Percentiles rank a stretch among this genome's conserved stretches.
Conservation (phyloP, 2,113 vertebrate genomes). For the Prionailurus viverrinus region DNA sequence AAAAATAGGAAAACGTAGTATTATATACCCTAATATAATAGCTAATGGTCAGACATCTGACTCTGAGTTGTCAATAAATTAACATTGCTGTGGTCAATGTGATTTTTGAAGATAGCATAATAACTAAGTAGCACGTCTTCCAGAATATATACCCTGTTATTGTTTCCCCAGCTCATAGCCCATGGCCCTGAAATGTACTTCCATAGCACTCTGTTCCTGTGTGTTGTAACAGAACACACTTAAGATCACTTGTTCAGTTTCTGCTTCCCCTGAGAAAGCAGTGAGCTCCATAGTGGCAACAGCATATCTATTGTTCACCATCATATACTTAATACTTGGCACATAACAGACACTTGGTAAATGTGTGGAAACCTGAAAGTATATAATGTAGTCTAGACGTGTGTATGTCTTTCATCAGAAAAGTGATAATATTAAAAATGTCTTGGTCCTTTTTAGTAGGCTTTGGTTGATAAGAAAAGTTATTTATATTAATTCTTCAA, state of each 20-base stretch:
- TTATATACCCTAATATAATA: background rate
- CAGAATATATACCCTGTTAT: background rate
- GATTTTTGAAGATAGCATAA: background rate
- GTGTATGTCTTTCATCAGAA: background rate
- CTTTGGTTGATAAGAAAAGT: constrained; percentile 39
- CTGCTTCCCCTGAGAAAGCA: background rate
- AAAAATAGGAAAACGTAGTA: background rate
- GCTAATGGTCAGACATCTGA: background rate
- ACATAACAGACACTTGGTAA: background rate
- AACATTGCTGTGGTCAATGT: background rate
- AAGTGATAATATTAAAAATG: constrained; percentile 51
- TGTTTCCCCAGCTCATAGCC: background rate
- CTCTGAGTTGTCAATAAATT: background rate
- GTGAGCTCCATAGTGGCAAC: background rate
- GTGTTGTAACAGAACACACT: background rate
- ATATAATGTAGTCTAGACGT: background rate
- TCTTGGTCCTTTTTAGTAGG: constrained; percentile 26
- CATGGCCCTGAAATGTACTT: background rate
- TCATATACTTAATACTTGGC: background rate
- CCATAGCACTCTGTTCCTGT: background rate
- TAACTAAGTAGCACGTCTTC: background rate
- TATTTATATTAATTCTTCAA: constrained; percentile 29
- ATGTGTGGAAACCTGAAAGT: constrained; percentile 18
- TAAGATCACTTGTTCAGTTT: background rate
- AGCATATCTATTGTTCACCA: background rate